phyloP scores from a whole-genome alignment of 2,888 invertebrate species.

The Scaptomyza polygonia region DNA sequence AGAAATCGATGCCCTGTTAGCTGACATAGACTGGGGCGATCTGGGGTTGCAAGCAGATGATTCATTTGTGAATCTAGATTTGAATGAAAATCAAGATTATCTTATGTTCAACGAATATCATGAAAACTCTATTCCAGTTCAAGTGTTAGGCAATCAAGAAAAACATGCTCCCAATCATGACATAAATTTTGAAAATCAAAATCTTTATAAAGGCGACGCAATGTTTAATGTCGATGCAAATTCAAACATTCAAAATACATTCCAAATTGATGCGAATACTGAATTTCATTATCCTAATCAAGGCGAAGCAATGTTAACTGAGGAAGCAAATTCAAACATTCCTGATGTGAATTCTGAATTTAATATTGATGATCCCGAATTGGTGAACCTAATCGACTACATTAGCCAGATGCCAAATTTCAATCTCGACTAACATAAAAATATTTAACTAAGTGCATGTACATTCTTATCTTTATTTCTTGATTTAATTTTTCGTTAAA shows the following conservation, averaged over 20 bases:
- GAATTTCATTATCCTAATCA: slow-evolving; percentile 7
- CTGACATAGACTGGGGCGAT: slow-evolving; percentile 54
- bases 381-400: slow-evolving; percentile 53
- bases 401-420: slow-evolving; percentile 65
- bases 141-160: not conserved
- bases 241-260: slow-evolving; percentile 9
- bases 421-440: slow-evolving; percentile 30
- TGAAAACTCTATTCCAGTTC: not conserved
- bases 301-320: slow-evolving; percentile 10
- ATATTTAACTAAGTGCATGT: slow-evolving; percentile 36
- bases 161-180: slow-evolving; percentile 1
- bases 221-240: slow-evolving; percentile 1
- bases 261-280: slow-evolving; percentile 33
- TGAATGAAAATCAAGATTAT: not conserved
- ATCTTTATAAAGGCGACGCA: slow-evolving; percentile 11
- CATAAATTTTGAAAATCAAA: slow-evolving; percentile 13
- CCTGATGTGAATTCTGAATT: slow-evolving; percentile 36
- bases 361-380: slow-evolving; percentile 41
- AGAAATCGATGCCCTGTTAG: slow-evolving; percentile 50
- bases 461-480: slow-evolving; percentile 13
- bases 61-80: not conserved
- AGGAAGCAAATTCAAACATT: slow-evolving; percentile 7
- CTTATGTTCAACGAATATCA: not conserved
- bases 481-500: not conserved
- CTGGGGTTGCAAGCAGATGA: slow-evolving; percentile 29